Evolutionary conservation across 2,113 vertebrate species (phyloP).

Genomic region (Mugil cephalus): DNA sequence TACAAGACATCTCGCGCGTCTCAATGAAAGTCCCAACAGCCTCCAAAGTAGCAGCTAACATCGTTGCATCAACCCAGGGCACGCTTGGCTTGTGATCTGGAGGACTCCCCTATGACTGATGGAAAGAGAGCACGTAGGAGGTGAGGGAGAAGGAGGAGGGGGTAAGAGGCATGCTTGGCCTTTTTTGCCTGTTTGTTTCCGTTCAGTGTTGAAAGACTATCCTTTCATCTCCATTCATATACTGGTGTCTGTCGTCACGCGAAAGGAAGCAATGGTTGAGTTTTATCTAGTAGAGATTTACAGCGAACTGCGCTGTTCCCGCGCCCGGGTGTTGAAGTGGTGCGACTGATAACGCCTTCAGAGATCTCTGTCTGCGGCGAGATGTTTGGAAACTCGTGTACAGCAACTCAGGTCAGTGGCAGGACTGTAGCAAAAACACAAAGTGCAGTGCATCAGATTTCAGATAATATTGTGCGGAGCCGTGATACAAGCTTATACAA

Average conservation of each 20-base stretch:
- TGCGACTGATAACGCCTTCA: conserved; percentile 64
- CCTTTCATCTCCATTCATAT: conserved; percentile 72
- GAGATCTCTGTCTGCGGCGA: conserved; percentile 57
- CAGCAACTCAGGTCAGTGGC: conserved; percentile 24
- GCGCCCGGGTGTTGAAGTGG: conserved; percentile 56
- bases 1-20: conserved; percentile 12
- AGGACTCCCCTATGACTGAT: conserved; percentile 69
- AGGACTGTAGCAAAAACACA: conserved; percentile 18
- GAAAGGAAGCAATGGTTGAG: conserved; percentile 38
- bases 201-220: conserved; percentile 68
- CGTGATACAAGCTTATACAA: conserved; percentile 2
- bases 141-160: conserved; percentile 27
- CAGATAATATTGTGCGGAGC: conserved; percentile 8
- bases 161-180: conserved; percentile 38
- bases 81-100: conserved; percentile 65
- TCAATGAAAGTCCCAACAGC: conserved; percentile 31
- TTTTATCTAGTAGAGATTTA: conserved; percentile 72
- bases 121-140: conserved; percentile 52
- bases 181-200: conserved; percentile 74
- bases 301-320: conserved; percentile 55
- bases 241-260: conserved; percentile 70
- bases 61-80: conserved; percentile 34
- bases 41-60: conserved; percentile 27
- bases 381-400: conserved; percentile 38
- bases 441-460: conserved; percentile 16